Base-by-base conservation (phyloP, 2,113 vertebrate species). In the Labeo catla region DNA sequence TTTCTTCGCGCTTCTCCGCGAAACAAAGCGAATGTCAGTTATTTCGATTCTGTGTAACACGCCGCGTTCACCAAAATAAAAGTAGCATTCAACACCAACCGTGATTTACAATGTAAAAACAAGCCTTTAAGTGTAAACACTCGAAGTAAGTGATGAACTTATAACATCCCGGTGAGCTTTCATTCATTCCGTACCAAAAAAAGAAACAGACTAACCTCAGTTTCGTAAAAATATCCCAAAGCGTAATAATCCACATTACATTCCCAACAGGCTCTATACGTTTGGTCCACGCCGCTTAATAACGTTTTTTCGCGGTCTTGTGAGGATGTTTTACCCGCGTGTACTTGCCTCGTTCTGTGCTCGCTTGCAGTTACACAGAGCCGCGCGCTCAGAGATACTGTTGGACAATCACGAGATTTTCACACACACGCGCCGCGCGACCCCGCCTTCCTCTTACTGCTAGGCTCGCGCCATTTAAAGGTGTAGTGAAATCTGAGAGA, bases 181-280 rank as follows among this genome's bases (percentile, higher is more conserved):
- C 49, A n/a, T 11, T 63, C 28, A 47, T 81, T 80, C 77, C 19
- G 16, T 36, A 5, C 50, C 39, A 19, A 21, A 43, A 70, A 50
- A 28, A 76, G 11, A 86, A 76, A 77, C 66, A 61, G 61, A 94
- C 95, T 95, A 92, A 95, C 95, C 95, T 95, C 87, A 90, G 88
- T 73, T 81, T 88, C 59, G 85, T 66, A 88, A 74, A 28, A 92
- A 88, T 89, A 90, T 94, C 90, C 93, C 92, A 79, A 83, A 50
- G 88, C 89, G 80, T 85, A 90, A 90, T 92, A 95, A 91, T 94
- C 93, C 93, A 90, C 68, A 83, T 77, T 88, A 89, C 90, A 91
- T 68, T 93, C 92, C 92, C 76, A 76, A 84, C 86, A 89, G 81
- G 63, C 61, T 77, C 73, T 66, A 83, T 52, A 5, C 85, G 78